Conservation (phyloP, 2,888 invertebrate species). For the Agrotis clavis region DNA sequence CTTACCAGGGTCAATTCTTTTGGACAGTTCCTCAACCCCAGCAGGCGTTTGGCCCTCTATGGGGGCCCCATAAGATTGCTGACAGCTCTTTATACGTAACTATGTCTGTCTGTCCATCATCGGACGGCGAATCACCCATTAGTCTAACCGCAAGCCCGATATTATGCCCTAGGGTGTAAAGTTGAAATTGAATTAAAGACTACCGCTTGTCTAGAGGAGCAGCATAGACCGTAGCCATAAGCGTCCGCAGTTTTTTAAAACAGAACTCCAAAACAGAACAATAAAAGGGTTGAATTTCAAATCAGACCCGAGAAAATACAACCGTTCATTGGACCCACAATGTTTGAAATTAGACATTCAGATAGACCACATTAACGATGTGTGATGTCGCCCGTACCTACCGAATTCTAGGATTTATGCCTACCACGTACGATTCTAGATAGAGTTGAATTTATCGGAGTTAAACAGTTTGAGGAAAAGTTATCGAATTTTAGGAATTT, state of each 20-base stretch:
- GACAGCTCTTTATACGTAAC: no score
- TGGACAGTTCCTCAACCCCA: no score
- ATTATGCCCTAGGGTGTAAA: no score
- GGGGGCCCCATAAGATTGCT: no score
- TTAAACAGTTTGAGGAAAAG: conserved; percentile 19
- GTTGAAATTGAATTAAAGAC: no score
- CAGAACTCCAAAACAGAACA: background rate
- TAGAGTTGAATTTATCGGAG: conserved; percentile 49
- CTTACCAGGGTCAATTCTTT: no score
- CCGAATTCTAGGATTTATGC: conserved; percentile 46
- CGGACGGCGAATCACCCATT: no score
- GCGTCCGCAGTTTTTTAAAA: background rate
- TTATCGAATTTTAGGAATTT: conserved; percentile 21
- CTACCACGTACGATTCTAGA: conserved; percentile 26
- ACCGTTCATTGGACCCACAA: conserved; percentile 22
- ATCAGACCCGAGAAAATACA: conserved; percentile 18
- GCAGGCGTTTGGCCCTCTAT: no score
- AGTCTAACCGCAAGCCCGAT: no score
- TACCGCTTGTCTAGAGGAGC: no score
- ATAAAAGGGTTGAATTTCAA: conserved; percentile 1
- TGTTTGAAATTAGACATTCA: conserved; percentile 54
- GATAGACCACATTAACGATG: conserved; percentile 47
- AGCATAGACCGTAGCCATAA: background rate
- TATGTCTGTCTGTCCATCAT: no score
- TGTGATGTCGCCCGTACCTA: conserved; percentile 32